phyloP scores from a whole-genome alignment of 37 sponge, comb jelly and placozoan genomes.

The Aphrocallistes beatrix region DNA sequence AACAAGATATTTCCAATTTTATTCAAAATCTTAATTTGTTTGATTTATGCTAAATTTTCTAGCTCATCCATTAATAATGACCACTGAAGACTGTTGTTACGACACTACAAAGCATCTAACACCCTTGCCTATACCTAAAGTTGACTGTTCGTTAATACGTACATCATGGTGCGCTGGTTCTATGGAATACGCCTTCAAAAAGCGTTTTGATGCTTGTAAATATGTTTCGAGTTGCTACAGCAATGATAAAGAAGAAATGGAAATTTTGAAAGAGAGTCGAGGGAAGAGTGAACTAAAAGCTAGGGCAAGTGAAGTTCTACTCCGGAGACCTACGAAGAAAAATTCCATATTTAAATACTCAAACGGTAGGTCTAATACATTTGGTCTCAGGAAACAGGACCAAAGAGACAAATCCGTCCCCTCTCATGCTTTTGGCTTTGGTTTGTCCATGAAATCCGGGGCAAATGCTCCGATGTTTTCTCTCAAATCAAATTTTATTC shows the following conservation, averaged over 20 bases:
- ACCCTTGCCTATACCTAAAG: conserved; percentile 5
- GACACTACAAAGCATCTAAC: not conserved
- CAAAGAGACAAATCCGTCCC: too few relatives aligned
- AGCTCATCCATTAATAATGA: not conserved
- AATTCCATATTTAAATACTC: not conserved
- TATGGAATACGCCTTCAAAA: not conserved
- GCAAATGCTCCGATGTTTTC: too few relatives aligned
- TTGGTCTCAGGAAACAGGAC: too few relatives aligned
- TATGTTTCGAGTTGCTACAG: not conserved
- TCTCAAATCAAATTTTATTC: too few relatives aligned
- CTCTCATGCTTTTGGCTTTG: too few relatives aligned
- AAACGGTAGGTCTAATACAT: too few relatives aligned
- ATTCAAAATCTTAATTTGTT: too few relatives aligned
- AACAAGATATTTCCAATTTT: too few relatives aligned
- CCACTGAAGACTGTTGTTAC: not conserved
- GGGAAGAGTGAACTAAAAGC: not conserved
- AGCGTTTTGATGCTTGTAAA: not conserved
- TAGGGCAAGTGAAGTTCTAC: not conserved
- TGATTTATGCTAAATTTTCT: too few relatives aligned
- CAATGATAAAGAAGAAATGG: not conserved
- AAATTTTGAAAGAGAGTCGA: not conserved
- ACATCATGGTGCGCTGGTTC: not conserved
- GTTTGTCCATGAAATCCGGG: too few relatives aligned
- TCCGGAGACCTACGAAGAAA: not conserved
- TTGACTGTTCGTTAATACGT: conserved; percentile 12